Percentiles rank a stretch among this genome's conserved stretches.
Evolutionary conservation across 1,140 invertebrate genomes (phyloP).

Genomic region (Anastrepha obliqua): DNA sequence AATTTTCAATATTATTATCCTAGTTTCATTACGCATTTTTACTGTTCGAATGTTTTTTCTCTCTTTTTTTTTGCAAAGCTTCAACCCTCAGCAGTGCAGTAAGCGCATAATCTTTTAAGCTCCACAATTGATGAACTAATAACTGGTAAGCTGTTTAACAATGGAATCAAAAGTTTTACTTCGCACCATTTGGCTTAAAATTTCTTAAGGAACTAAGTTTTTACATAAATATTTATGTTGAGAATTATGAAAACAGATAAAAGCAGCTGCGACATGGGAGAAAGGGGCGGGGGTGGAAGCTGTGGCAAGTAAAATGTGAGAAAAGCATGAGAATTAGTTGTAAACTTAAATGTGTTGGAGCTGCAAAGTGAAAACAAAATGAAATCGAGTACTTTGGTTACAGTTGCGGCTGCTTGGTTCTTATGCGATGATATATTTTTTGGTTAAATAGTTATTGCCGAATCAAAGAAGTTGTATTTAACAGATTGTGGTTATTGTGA

Average conservation of each 20-base stretch:
- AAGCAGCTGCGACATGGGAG: background rate
- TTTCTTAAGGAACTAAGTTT: slow-evolving; percentile 32
- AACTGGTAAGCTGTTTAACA: slow-evolving; percentile 40
- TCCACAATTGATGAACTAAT: slow-evolving; percentile 46
- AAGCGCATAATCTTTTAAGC: slow-evolving; percentile 47
- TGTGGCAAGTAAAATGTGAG: background rate
- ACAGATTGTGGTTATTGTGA: too few relatives aligned
- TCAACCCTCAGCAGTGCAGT: background rate
- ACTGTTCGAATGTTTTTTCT: too few relatives aligned
- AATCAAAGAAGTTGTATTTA: too few relatives aligned
- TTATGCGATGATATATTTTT: background rate
- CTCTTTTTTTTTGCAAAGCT: background rate
- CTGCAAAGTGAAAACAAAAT: background rate
- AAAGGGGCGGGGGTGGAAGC: background rate
- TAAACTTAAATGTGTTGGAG: background rate
- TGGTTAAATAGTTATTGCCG: too few relatives aligned
- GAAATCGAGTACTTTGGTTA: background rate
- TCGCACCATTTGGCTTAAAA: slow-evolving; percentile 49
- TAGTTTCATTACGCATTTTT: too few relatives aligned
- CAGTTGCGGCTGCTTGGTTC: background rate
- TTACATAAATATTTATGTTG: slow-evolving; percentile 40
- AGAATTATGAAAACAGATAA: slow-evolving; percentile 49
- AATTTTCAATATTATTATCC: background rate
- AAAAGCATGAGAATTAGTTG: background rate
- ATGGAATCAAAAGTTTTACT: slow-evolving; percentile 32